Evolutionary conservation across 2,888 invertebrate genomes (phyloP).

Genomic region (Drosophila anomelani): DNA sequence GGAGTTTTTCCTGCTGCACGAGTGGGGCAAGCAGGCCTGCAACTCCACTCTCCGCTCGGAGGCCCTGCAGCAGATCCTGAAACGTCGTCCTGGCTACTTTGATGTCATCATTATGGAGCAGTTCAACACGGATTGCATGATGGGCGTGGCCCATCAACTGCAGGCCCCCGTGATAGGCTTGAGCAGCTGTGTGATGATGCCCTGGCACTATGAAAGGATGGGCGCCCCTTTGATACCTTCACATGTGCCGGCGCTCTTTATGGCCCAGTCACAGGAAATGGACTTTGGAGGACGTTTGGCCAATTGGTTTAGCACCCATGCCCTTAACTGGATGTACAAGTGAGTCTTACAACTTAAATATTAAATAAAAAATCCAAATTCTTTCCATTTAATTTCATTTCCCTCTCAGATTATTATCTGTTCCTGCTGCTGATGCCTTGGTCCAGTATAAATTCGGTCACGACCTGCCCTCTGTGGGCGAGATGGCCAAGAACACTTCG

Average conservation of each 20-base stretch:
- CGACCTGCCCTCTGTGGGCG: slow-evolving; percentile 85
- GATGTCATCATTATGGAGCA: slow-evolving; percentile 89
- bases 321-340: slow-evolving; percentile 79
- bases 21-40: slow-evolving; percentile 83
- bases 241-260: slow-evolving; percentile 86
- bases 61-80: slow-evolving; percentile 82
- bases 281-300: slow-evolving; percentile 83
- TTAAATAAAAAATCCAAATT: too few species aligned
- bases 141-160: slow-evolving; percentile 88
- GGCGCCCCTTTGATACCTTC: slow-evolving; percentile 87
- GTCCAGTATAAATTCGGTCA: slow-evolving; percentile 81
- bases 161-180: slow-evolving; percentile 87
- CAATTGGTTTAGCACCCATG: slow-evolving; percentile 84
- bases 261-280: slow-evolving; percentile 85
- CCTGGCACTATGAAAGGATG: slow-evolving; percentile 87
- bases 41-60: slow-evolving; percentile 81
- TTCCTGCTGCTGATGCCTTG: slow-evolving; percentile 72
- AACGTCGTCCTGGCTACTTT: slow-evolving; percentile 85
- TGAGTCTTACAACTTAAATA: slow-evolving; percentile 28
- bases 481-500: slow-evolving; percentile 83
- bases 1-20: slow-evolving; percentile 82
- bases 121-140: slow-evolving; percentile 90
- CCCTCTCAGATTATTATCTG: slow-evolving; percentile 52
- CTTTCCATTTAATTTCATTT: neutral
- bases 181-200: slow-evolving; percentile 86